Evolutionary conservation across 2,113 vertebrate species (phyloP).

Genomic region (Varanus salvator): DNA sequence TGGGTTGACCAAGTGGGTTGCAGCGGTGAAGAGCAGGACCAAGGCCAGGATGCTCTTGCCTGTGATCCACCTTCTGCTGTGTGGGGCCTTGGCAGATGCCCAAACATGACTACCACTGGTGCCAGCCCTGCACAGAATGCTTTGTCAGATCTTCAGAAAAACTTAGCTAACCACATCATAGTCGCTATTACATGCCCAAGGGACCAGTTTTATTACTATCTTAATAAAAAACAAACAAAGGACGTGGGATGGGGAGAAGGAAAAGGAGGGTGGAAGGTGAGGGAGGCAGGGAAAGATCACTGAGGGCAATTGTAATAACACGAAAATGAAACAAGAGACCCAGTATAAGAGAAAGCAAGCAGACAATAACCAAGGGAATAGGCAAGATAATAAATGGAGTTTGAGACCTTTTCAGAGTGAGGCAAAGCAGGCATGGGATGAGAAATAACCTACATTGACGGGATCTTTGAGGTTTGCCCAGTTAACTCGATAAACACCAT

Average conservation of each 20-base stretch:
- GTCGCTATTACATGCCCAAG: background rate
- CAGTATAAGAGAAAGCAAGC: background rate
- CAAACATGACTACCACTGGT: too few relatives aligned
- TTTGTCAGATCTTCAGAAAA: constrained; percentile 1
- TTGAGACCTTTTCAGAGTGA: background rate
- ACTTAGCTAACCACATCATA: background rate
- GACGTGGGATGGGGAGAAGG: background rate
- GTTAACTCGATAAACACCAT: background rate
- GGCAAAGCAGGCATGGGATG: background rate
- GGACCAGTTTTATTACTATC: background rate
- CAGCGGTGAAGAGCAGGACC: too few relatives aligned
- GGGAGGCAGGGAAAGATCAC: background rate
- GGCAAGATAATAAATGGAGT: background rate
- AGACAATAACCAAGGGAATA: background rate
- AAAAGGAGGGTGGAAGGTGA: background rate
- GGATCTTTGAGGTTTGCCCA: background rate
- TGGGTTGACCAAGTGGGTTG: too few relatives aligned
- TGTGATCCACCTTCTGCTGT: too few relatives aligned
- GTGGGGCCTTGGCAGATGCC: too few relatives aligned
- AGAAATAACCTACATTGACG: background rate
- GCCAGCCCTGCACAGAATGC: background rate
- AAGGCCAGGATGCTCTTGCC: too few relatives aligned
- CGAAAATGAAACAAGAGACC: background rate
- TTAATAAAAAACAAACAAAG: constrained; percentile 32
- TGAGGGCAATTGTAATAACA: constrained; percentile 11